Base-by-base conservation (phyloP, 2,113 vertebrate genomes). In the Sorex araneus region DNA sequence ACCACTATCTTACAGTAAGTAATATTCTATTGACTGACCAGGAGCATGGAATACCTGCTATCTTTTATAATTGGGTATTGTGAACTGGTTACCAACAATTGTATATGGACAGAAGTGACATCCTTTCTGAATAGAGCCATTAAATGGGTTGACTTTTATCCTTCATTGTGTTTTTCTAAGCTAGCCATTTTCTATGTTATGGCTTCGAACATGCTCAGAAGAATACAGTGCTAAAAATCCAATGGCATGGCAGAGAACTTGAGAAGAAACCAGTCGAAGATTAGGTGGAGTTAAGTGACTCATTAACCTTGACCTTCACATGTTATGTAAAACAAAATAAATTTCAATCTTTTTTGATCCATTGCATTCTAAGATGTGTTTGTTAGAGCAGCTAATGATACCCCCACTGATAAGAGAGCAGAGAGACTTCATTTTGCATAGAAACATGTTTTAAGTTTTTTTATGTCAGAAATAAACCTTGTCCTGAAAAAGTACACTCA, bases 401-500 rank as follows among this genome's bases (percentile, higher is more conserved):
- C 3, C 12, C 9, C 60, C 34, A 71, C 4, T 25, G 89, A 19
- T 9, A 2, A 75, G 23, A 93, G 1, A 74, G 5, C 0, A 77
- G 34, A 30, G 9, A 84, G 8, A 66, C 10, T 90, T 60, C 43
- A 78, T 83, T 89, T 87, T 89, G 13, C n/a, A 64, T 25, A 8
- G 36, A 77, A 73, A 80, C 30, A 10, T 36, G 19, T 87, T 70
- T 69, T 21, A 93, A 11, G n/a, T 40, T 57, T 21, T 60, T 77
- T 74, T 5, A 19, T 77, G 15, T 57, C 8, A 81, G 45, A 83
- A 80, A 92, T 6, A 90, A 50, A 25, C 0, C 0, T 57, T 40
- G 27, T 79, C 54, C 77, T 57, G n/a, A 85, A 78, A 89, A 84
- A 81, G 36, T 54, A 64, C n/a, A 76, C 15, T n/a, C 63, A 80